Base-by-base conservation (phyloP, 2,797 vertebrate species). In the Gymnopithys bicolor region DNA sequence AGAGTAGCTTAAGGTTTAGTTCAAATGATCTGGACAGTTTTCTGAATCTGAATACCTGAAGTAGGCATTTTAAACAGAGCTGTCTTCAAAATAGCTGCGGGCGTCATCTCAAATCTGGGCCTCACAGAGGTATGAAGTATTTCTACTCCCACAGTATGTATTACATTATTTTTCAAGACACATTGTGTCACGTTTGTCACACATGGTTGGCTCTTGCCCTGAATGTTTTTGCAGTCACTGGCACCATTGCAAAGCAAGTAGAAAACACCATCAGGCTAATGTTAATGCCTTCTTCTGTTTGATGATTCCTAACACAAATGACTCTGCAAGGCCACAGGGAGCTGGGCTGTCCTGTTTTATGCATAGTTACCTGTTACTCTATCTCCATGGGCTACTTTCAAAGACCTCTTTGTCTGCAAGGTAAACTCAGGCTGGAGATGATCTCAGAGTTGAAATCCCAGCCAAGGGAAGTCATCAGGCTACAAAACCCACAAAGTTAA, bases 361-460 rank as follows among this genome's bases (percentile, higher is more conserved):
- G 33, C 19, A 4, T 33, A 95, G 81, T 48, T 94, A 79, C 93
- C 74, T 92, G 83, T 74, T 75, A 45, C 88, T 80, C 80, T 49
- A 2, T 93, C 84, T 92, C 71, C 83, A 89, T 5, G n/a, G 48
- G 69, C 70, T 43, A 64, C 91, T 95, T 90, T 97, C 95, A 97
- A 96, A 95, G 94, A 60, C 71, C 70, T 79, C 96, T 96, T 96
- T 96, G 96, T 97, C 91, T 97, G 58, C 89, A 94, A 96, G 94
- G 94, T 97, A 96, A 95, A 92, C 90, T 80, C 89, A 67, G 58
- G 86, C 86, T 96, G 86, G 88, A 86, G 93, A 91, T 96, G 90
- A 91, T 53, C 85, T 96, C 91, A 94, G 80, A 66, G 83, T 39
- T 32, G 16, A 95, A 94, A 93, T 92, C 87, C 71, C 90, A 93